These are phyloP conservation scores for Apamea monoglypha DNA, from an alignment of 2,888 invertebrate genomes.

Conservation along the genomic window DNA sequence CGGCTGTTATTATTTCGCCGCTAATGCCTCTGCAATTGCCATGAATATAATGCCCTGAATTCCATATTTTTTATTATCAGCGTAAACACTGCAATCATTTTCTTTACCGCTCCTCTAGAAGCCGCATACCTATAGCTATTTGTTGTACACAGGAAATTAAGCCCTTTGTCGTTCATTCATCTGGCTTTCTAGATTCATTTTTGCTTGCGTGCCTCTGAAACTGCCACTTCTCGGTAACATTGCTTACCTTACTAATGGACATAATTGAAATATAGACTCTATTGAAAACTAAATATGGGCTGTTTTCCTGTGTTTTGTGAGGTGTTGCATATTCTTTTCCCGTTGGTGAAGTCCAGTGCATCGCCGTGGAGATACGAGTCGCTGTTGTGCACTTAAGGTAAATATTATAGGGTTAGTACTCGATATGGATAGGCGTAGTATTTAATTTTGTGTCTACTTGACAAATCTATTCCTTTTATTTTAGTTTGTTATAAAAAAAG, in stretches of 20 bases:
- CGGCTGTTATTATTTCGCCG: too few species aligned
- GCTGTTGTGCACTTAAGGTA: conserved; percentile 80
- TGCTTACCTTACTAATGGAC: conserved; percentile 66
- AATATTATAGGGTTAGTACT: conserved; percentile 73
- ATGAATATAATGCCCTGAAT: background rate
- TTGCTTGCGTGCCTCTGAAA: conserved; percentile 70
- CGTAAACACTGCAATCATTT: conserved; percentile 3
- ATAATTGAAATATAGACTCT: conserved; percentile 72
- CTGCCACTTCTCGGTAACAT: conserved; percentile 62
- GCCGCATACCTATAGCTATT: conserved; percentile 62
- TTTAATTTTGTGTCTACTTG: background rate
- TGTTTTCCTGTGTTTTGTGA: conserved; percentile 64
- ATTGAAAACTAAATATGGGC: conserved; percentile 63
- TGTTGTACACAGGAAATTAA: conserved; percentile 82
- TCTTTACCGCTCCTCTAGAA: conserved; percentile 38
- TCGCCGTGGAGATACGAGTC: conserved; percentile 77
- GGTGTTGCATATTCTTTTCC: conserved; percentile 72
- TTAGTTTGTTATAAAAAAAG: background rate
- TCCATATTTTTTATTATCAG: conserved; percentile 2
- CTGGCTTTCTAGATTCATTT: conserved; percentile 74
- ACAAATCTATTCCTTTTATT: background rate
- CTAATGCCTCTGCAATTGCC: background rate
- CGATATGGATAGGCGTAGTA: background rate
- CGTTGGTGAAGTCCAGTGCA: conserved; percentile 75
- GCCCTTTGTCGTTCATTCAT: conserved; percentile 73